Conservation (phyloP, 2,888 invertebrate genomes). For the Lithophane semibrunnea region DNA sequence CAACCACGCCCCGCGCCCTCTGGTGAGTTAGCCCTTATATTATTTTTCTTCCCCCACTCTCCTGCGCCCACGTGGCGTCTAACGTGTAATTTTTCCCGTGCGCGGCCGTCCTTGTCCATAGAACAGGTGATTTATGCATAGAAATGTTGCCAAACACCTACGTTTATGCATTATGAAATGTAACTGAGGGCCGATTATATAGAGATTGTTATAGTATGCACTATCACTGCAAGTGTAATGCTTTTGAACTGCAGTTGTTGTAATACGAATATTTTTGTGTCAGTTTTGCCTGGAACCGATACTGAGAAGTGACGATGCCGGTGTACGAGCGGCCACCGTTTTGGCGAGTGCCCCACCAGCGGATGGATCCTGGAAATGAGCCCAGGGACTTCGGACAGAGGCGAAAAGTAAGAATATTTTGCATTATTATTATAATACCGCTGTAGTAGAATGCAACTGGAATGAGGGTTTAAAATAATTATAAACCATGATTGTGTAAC, state of each 20-base stretch:
- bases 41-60: constrained; percentile 67
- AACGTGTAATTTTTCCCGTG: constrained; percentile 64
- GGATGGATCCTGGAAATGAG: constrained; percentile 85
- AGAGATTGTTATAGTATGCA: constrained; percentile 58
- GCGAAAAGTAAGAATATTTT: constrained; percentile 72
- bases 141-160: constrained; percentile 81
- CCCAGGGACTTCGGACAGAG: constrained; percentile 77
- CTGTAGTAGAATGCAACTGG: not conserved
- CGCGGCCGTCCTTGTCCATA: constrained; percentile 73
- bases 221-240: constrained; percentile 50
- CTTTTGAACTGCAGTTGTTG: constrained; percentile 40
- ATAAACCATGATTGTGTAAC: constrained; percentile 32
- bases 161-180: constrained; percentile 68
- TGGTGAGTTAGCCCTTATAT: constrained; percentile 82
- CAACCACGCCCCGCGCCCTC: constrained; percentile 81
- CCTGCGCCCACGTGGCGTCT: constrained; percentile 70
- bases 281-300: constrained; percentile 66
- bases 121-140: constrained; percentile 78
- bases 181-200: constrained; percentile 53
- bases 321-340: constrained; percentile 91
- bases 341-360: constrained; percentile 90
- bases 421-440: constrained; percentile 17
- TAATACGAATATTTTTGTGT: constrained; percentile 64
- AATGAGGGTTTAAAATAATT: constrained; percentile 12
- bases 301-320: constrained; percentile 82